Evolutionary conservation across 2,888 invertebrate species (phyloP).

Genomic region (Caenorhabditis auriculariae): DNA sequence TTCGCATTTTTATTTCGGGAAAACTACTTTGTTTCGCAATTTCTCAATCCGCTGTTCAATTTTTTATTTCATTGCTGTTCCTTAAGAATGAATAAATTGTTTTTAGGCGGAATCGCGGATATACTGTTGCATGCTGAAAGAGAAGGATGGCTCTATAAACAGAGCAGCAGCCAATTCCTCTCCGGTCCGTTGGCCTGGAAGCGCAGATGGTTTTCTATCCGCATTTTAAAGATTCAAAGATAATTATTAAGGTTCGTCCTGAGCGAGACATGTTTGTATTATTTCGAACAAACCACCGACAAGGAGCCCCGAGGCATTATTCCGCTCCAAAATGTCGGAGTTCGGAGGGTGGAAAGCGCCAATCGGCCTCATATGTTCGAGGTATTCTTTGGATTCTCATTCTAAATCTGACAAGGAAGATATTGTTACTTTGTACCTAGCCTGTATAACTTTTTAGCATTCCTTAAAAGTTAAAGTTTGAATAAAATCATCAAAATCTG

Average conservation of each 20-base stretch:
- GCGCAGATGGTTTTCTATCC: constrained; percentile 33
- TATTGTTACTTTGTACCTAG: too few species aligned
- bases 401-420: background rate
- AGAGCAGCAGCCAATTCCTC: constrained; percentile 41
- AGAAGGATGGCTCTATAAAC: constrained; percentile 51
- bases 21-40: background rate
- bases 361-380: constrained; percentile 45
- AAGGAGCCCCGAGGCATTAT: constrained; percentile 47
- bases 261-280: constrained; percentile 44
- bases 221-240: background rate
- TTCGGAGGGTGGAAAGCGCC: constrained; percentile 34
- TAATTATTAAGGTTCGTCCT: constrained; percentile 42
- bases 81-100: background rate
- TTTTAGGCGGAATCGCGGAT: constrained; percentile 16
- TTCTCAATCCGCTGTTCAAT: background rate
- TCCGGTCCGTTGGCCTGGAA: constrained; percentile 49
- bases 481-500: too few species aligned
- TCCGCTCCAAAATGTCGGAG: constrained; percentile 45
- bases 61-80: background rate
- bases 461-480: too few species aligned
- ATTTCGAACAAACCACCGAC: constrained; percentile 42
- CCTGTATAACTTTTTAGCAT: too few species aligned
- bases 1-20: background rate
- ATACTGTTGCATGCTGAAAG: constrained; percentile 28
- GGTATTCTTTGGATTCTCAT: constrained; percentile 5